Percentiles rank a stretch among this genome's conserved stretches.
phyloP scores from a whole-genome alignment of 1,140 invertebrate genomes.

The Leucophenga varia region DNA sequence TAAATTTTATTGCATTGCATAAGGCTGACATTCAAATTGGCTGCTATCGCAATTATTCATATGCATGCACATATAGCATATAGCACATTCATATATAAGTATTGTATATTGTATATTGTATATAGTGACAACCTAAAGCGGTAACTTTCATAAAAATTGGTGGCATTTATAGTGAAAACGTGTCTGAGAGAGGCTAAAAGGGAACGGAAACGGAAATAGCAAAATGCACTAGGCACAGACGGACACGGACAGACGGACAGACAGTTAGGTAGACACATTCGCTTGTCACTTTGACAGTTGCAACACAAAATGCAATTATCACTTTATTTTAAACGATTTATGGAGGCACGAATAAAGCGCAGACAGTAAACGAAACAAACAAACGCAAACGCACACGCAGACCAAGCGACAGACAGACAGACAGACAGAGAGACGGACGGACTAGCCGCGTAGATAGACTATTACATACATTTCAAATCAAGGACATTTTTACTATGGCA shows the following conservation, averaged over 20 bases:
- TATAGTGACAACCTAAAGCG: no score
- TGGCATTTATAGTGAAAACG: constrained; percentile 13
- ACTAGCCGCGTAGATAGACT: no score
- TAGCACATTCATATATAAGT: no score
- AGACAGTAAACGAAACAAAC: constrained; percentile 20
- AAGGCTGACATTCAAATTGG: constrained; percentile 47
- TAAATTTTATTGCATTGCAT: no score
- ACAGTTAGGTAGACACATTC: constrained; percentile 8
- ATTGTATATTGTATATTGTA: no score
- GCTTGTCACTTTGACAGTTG: constrained; percentile 44
- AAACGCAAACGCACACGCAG: constrained; percentile 3
- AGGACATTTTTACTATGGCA: no score
- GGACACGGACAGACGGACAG: constrained; percentile 8
- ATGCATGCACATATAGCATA: no score
- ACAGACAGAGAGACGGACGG: constrained; percentile 14
- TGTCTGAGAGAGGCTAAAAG: no score
- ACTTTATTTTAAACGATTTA: constrained; percentile 55
- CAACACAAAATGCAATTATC: constrained; percentile 54
- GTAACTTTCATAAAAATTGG: constrained; percentile 51
- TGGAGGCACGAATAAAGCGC: constrained; percentile 28
- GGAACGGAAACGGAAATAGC: no score
- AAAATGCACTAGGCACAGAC: no score
- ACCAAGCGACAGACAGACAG: constrained; percentile 26
- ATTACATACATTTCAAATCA: no score
- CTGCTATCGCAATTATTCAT: constrained; percentile 54